phyloP scores from a whole-genome alignment of 2,113 vertebrate genomes.

The Chaetodon trifascialis region DNA sequence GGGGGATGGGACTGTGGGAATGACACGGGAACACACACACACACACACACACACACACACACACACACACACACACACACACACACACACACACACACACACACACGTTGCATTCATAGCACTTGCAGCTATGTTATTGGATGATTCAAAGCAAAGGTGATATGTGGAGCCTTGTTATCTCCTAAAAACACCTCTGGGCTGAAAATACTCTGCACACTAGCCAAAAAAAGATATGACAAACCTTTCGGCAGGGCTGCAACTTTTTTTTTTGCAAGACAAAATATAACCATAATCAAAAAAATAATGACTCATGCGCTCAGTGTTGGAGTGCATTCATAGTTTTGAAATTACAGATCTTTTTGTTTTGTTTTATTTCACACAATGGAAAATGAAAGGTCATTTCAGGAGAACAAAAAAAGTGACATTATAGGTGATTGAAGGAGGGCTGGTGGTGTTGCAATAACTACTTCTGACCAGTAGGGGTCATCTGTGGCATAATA shows the following conservation, averaged over 20 bases:
- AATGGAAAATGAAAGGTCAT: constrained; percentile 16
- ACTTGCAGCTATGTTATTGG: constrained; percentile 40
- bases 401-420: constrained; percentile 43
- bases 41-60: no score
- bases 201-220: constrained; percentile 20
- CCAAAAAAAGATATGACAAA: constrained; percentile 18
- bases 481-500: constrained; percentile 60
- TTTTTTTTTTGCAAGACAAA: constrained; percentile 1
- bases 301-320: neutral
- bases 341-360: neutral
- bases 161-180: constrained; percentile 43
- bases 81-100: constrained; percentile 12
- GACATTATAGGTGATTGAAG: neutral
- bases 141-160: constrained; percentile 56
- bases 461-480: constrained; percentile 65
- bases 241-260: neutral
- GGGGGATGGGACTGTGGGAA: constrained; percentile 81
- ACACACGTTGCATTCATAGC: constrained; percentile 63
- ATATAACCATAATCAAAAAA: neutral
- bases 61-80: constrained; percentile 72
- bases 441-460: constrained; percentile 37
- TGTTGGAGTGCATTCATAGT: neutral
- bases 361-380: constrained; percentile 29
- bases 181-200: constrained; percentile 18
- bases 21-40: constrained; percentile 79